Percentiles rank a stretch among this genome's conserved stretches.
These are phyloP conservation scores for Acomys russatus DNA, from an alignment of 2,797 vertebrate genomes.

Conservation along the genomic window DNA sequence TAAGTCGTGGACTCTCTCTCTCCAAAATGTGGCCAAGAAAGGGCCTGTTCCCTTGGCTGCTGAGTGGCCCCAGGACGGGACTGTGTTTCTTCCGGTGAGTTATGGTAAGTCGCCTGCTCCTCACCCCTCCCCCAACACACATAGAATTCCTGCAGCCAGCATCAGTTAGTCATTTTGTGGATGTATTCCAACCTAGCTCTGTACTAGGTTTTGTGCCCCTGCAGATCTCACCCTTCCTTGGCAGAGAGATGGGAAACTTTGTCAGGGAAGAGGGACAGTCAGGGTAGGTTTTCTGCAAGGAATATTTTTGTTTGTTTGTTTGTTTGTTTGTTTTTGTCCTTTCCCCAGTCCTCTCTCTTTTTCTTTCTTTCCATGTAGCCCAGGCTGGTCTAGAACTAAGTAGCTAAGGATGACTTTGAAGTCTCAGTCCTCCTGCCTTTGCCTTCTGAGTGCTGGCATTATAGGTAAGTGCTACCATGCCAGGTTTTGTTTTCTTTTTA, in stretches of 20 bases:
- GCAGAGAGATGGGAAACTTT: not conserved
- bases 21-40: not conserved
- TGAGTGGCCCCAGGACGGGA: not conserved
- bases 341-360: accelerated
- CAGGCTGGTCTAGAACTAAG: not conserved
- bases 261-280: not conserved
- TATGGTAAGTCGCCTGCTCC: not conserved
- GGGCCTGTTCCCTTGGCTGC: not conserved
- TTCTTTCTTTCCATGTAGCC: not conserved
- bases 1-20: not conserved
- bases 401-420: not conserved
- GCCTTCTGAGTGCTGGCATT: not conserved
- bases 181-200: not conserved
- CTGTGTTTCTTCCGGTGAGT: constrained; percentile 5
- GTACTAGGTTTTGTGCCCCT: not conserved
- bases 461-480: not conserved
- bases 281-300: constrained; percentile 31
- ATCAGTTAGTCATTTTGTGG: not conserved
- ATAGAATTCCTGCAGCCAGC: not conserved
- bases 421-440: not conserved
- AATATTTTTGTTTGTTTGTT: not conserved
- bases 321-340: not conserved
- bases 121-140: too few species aligned
- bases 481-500: not conserved
- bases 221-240: not conserved